Evolutionary conservation across 2,888 invertebrate species (phyloP).

Genomic region (Dryobota labecula): DNA sequence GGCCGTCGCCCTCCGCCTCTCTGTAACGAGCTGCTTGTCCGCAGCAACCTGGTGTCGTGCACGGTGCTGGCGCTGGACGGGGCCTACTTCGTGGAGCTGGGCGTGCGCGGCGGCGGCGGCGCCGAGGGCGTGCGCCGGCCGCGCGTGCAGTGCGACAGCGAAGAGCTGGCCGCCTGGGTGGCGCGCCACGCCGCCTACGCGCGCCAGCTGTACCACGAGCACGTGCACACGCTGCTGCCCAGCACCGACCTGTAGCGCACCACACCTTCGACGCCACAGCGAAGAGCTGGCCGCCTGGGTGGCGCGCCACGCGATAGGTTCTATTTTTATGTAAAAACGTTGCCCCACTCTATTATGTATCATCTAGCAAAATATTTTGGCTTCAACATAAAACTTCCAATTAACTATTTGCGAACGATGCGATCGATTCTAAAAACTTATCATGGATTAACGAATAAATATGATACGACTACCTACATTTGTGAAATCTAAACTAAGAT

Average conservation of each 20-base stretch:
- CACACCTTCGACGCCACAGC: too few species aligned
- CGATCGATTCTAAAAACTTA: neutral
- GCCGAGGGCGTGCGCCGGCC: conserved; percentile 91
- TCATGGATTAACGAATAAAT: neutral
- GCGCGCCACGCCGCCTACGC: conserved; percentile 97
- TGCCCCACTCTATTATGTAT: neutral
- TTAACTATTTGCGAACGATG: conserved; percentile 1
- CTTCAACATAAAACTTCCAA: neutral
- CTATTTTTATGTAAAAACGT: neutral
- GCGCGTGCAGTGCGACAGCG: conserved; percentile 94
- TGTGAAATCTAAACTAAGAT: conserved; percentile 4
- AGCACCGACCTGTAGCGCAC: conserved; percentile 1
- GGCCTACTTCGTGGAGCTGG: conserved; percentile 93
- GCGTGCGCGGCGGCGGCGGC: conserved; percentile 88
- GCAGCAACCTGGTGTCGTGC: conserved; percentile 92
- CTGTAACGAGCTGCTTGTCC: neutral
- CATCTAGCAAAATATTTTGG: conserved; percentile 2
- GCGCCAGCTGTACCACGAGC: conserved; percentile 95
- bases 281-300: neutral
- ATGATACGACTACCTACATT: neutral
- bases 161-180: conserved; percentile 92
- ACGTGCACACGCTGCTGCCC: conserved; percentile 92
- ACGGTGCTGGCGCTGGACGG: conserved; percentile 89
- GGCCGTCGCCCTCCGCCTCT: too few species aligned
- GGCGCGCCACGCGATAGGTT: too few species aligned